Evolutionary conservation across 2,113 vertebrate genomes (phyloP).

Genomic region (Bufo bufo): DNA sequence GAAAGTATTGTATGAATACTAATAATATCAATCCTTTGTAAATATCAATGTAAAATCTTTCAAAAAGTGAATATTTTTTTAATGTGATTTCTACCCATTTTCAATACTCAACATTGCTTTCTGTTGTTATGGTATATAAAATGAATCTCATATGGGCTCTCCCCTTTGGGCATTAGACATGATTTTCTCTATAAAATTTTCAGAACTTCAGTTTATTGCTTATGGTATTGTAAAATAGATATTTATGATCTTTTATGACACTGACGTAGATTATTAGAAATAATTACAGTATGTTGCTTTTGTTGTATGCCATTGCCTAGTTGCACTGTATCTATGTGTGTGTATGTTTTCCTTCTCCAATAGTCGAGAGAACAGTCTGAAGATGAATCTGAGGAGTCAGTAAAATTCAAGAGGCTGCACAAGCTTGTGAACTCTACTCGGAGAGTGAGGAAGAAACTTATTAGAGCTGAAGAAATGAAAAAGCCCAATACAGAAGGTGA

Average conservation of each 20-base stretch:
- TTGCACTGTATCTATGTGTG: slow-evolving; percentile 12
- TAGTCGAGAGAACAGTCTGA: slow-evolving; percentile 97
- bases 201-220: background rate
- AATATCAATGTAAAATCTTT: background rate
- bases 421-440: slow-evolving; percentile 98
- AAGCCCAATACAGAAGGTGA: slow-evolving; percentile 90
- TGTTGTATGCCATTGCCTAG: background rate
- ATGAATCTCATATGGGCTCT: background rate
- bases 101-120: too few relatives aligned
- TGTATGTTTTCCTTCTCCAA: slow-evolving; percentile 72
- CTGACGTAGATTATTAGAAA: background rate
- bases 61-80: background rate
- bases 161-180: background rate
- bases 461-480: slow-evolving; percentile 95
- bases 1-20: too few relatives aligned
- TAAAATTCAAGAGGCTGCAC: slow-evolving; percentile 97
- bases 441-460: slow-evolving; percentile 93
- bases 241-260: too few relatives aligned
- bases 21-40: background rate
- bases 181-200: background rate
- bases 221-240: too few relatives aligned
- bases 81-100: too few relatives aligned
- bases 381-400: slow-evolving; percentile 94
- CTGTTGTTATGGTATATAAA: too few relatives aligned
- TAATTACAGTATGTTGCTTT: background rate